Conservation (phyloP, 2,113 vertebrate genomes). For the Hiodon alosoides region DNA sequence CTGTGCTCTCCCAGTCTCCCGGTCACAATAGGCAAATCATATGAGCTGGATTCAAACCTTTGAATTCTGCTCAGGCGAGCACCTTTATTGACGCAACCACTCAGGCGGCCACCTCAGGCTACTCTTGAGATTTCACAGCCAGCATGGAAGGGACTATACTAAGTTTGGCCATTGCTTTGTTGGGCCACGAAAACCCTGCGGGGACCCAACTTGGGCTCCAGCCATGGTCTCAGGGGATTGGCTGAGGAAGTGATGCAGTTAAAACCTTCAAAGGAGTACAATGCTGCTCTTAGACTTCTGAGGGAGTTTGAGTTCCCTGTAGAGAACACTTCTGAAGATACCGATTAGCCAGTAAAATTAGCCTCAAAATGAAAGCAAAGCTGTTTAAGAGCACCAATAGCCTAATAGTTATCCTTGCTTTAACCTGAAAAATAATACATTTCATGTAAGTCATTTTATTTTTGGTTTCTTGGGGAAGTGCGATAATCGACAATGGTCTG, state of each 20-base stretch:
- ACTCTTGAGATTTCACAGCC: too few species aligned
- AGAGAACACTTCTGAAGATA: constrained; percentile 1
- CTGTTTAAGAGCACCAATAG: constrained; percentile 11
- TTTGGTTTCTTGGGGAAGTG: constrained; percentile 12
- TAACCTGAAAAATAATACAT: neutral
- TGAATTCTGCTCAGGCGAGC: too few species aligned
- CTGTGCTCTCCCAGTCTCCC: too few species aligned
- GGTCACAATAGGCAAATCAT: too few species aligned
- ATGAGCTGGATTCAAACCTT: too few species aligned
- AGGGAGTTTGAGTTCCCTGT: neutral
- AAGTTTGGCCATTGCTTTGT: too few species aligned
- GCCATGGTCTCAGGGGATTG: too few species aligned
- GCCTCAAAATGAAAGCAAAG: constrained; percentile 1
- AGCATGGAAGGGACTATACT: too few species aligned
- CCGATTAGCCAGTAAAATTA: neutral
- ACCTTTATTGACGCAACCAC: too few species aligned
- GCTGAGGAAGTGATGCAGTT: neutral
- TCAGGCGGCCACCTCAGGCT: too few species aligned
- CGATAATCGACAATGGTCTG: neutral
- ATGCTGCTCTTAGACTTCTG: neutral
- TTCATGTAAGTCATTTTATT: neutral
- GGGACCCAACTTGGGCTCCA: too few species aligned
- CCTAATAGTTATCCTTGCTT: neutral
- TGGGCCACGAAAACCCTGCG: too few species aligned
- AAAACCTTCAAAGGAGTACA: neutral